Evolutionary conservation across 1,140 invertebrate species (phyloP).

Genomic region (Lysiphlebus fabarum): DNA sequence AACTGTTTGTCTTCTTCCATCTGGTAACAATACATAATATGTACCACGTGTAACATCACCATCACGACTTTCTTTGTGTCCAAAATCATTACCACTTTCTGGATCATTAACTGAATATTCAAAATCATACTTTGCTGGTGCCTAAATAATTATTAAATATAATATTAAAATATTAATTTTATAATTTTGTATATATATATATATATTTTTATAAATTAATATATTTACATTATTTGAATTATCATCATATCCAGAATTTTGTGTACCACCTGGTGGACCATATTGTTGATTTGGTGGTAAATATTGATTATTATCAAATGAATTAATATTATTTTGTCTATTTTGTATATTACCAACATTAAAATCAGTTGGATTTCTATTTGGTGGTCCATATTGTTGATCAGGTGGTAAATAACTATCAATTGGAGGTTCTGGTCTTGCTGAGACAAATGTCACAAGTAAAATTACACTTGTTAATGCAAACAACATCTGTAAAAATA

Average conservation of each 20-base stretch:
- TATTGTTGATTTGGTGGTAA: conserved; percentile 55
- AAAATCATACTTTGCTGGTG: conserved; percentile 51
- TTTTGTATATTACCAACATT: conserved; percentile 9
- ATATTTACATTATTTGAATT: conserved; percentile 47
- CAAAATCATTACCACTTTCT: conserved; percentile 44
- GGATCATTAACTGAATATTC: conserved; percentile 50
- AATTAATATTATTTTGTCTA: conserved; percentile 20
- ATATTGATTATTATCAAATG: conserved; percentile 47
- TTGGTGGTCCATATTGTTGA: conserved; percentile 37
- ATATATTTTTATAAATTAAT: conserved; percentile 36
- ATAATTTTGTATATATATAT: no score
- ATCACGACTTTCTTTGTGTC: conserved; percentile 49
- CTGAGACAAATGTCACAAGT: conserved; percentile 27
- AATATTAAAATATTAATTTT: background rate
- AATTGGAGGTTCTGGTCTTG: conserved; percentile 45
- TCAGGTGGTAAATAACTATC: conserved; percentile 55
- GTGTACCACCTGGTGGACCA: conserved; percentile 38
- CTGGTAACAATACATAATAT: conserved; percentile 50
- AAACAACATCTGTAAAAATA: conserved; percentile 32
- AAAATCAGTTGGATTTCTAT: conserved; percentile 19
- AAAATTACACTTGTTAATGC: conserved; percentile 30
- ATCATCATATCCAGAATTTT: conserved; percentile 42
- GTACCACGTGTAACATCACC: conserved; percentile 46
- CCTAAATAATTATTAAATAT: conserved; percentile 27
- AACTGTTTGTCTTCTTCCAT: conserved; percentile 52